Evolutionary conservation across 2,797 vertebrate species (phyloP), one percentile per base, ranked within the genome.

Genomic region (Percopsis omiscomaycus): DNA sequence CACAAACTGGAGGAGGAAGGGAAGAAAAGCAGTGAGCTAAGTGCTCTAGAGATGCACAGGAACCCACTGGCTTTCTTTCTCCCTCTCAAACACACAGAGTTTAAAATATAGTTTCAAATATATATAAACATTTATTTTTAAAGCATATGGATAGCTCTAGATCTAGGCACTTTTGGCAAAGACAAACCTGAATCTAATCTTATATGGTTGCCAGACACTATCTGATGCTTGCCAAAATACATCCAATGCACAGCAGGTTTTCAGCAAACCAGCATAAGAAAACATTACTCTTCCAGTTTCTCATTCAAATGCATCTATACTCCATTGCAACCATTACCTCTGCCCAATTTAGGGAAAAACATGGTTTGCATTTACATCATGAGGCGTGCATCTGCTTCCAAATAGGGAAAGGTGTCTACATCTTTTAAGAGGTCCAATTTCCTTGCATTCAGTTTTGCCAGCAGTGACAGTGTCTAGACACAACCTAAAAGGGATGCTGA

Each of bases 401-500:
- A 37, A 37, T 58, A n/a, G 44, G 2, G 42, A 32, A 59, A 58
- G 5, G 32, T 0, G 37, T n/a, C 70, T 72, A 46, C 55, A 60
- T 55, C 73, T 16, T 72, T 49, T 15, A 53, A 68, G 37, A 3
- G 0, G 14, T 42, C 29, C 29, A 10, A 62, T 69, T 88, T 88
- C 85, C 85, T 83, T 82, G 66, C 58, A 87, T 84, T 87, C 65
- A 83, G 48, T 59, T 37, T 0, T 1, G 45, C 68, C 64, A 57
- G 53, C 44, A 45, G 57, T 56, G 30, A 61, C 28, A 11, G 16
- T 8, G 55, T 79, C 68, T 50, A 64, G 59, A 88, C 80, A 86
- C 86, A 77, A 74, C 61, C 64, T 69, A 55, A 63, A 75, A 79
- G 77, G 71, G 74, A 78, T 61, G 71, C 66, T 64, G 45, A 75